Evolutionary conservation across 2,797 vertebrate genomes (phyloP).

Genomic region (Oreonectes daqikongensis): DNA sequence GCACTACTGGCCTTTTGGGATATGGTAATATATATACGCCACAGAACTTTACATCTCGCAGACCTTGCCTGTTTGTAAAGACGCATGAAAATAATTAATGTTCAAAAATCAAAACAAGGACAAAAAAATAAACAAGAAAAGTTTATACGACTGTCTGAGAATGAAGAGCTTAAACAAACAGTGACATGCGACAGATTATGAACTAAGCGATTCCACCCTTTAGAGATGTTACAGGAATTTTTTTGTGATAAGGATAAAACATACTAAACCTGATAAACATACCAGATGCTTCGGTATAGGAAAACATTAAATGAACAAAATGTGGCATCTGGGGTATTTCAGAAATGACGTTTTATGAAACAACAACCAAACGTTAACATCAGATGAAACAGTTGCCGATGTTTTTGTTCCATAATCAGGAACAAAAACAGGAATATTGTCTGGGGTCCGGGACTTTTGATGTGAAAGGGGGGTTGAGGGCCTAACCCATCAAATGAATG

Average conservation of each 20-base stretch:
- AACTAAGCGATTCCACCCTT: background rate
- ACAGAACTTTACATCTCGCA: constrained; percentile 11
- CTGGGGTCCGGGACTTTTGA: background rate
- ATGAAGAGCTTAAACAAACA: background rate
- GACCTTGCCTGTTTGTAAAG: background rate
- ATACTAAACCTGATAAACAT: constrained; percentile 47
- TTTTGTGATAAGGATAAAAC: constrained; percentile 20
- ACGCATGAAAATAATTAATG: background rate
- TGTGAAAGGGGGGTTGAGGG: too few species aligned
- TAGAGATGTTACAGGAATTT: background rate
- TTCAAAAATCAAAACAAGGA: background rate
- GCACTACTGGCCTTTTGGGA: constrained; percentile 54
- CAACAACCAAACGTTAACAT: constrained; percentile 22
- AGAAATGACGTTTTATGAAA: constrained; percentile 13
- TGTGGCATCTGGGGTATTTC: constrained; percentile 30
- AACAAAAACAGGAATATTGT: background rate
- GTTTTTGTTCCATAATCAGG: too few species aligned
- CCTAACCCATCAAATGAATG: too few species aligned
- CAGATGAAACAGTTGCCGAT: constrained; percentile 12
- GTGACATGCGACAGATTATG: background rate
- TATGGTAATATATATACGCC: constrained; percentile 49
- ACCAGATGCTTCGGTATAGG: constrained; percentile 37
- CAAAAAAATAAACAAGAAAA: background rate
- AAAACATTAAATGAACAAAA: constrained; percentile 21
- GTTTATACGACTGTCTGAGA: background rate